Conservation (phyloP, 2,888 invertebrate genomes). For the Caenorhabditis uteleia region DNA sequence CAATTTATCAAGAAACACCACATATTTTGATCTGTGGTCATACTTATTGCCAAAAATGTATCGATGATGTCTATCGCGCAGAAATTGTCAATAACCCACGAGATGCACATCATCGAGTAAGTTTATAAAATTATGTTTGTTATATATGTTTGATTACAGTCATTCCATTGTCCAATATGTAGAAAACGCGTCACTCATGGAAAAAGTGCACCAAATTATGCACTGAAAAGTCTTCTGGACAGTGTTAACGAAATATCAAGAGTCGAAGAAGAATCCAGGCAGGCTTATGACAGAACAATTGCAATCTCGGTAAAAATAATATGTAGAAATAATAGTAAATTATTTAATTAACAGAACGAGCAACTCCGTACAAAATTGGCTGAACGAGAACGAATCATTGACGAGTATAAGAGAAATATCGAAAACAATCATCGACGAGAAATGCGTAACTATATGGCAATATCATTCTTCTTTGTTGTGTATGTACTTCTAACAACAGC, state of each 20-base stretch:
- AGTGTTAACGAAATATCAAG: conserved; percentile 31
- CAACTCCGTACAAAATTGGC: conserved; percentile 27
- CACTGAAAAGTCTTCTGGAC: conserved; percentile 26
- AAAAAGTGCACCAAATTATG: conserved; percentile 18
- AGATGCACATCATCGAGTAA: conserved; percentile 9
- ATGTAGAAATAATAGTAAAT: not conserved
- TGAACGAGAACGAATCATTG: conserved; percentile 17
- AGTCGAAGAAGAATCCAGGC: conserved; percentile 22
- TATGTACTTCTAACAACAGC: conserved; percentile 29
- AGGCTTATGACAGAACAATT: conserved; percentile 27
- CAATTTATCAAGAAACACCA: conserved; percentile 24
- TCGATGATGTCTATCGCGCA: conserved; percentile 19
- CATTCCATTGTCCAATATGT: conserved; percentile 30
- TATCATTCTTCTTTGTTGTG: conserved; percentile 30
- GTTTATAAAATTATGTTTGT: not conserved
- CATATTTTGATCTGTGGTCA: conserved; percentile 29
- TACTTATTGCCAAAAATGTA: conserved; percentile 28
- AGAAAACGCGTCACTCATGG: conserved; percentile 15
- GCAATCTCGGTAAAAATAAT: conserved; percentile 13
- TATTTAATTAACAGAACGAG: conserved; percentile 22
- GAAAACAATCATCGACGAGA: conserved; percentile 10
- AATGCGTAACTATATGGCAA: conserved; percentile 30
- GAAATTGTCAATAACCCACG: conserved; percentile 9
- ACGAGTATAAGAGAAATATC: conserved; percentile 11
- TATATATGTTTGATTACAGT: conserved; percentile 5